Evolutionary conservation across 2,113 vertebrate genomes (phyloP).

Genomic region (Hassar affinis): DNA sequence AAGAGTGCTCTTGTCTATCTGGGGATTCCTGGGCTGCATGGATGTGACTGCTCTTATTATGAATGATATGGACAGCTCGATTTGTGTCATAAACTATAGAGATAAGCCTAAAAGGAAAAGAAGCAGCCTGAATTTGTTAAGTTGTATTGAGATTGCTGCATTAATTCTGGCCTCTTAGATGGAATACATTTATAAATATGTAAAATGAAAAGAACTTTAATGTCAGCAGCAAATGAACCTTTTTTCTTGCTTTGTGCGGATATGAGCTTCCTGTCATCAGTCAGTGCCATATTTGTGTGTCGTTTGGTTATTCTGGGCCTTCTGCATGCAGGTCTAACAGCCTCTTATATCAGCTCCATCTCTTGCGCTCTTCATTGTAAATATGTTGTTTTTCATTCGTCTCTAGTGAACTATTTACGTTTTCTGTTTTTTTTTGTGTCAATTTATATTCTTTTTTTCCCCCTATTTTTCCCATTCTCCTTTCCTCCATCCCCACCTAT

Average conservation of each 20-base stretch:
- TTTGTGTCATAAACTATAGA: background rate
- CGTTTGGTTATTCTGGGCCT: conserved; percentile 1
- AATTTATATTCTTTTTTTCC: conserved; percentile 44
- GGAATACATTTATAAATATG: background rate
- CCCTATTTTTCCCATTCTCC: conserved; percentile 20
- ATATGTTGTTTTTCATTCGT: conserved; percentile 40
- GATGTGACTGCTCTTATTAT: conserved; percentile 13
- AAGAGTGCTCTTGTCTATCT: conserved; percentile 14
- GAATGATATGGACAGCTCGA: conserved; percentile 3
- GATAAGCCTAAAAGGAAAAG: conserved; percentile 10
- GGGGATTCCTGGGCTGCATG: conserved; percentile 9
- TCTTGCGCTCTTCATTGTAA: conserved; percentile 35
- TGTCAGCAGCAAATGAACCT: conserved; percentile 22
- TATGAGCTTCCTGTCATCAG: conserved; percentile 36
- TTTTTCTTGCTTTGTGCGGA: conserved; percentile 27
- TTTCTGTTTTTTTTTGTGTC: conserved; percentile 37
- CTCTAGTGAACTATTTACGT: conserved; percentile 33
- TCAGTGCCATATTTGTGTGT: conserved; percentile 13
- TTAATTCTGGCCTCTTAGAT: background rate
- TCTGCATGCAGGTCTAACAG: conserved; percentile 35
- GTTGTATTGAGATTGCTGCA: background rate
- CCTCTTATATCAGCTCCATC: conserved; percentile 23
- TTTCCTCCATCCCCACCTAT: conserved; percentile 14
- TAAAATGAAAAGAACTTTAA: background rate
- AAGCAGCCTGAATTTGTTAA: background rate